phyloP scores from a whole-genome alignment of 2,113 vertebrate genomes.

The Hoplias malabaricus region DNA sequence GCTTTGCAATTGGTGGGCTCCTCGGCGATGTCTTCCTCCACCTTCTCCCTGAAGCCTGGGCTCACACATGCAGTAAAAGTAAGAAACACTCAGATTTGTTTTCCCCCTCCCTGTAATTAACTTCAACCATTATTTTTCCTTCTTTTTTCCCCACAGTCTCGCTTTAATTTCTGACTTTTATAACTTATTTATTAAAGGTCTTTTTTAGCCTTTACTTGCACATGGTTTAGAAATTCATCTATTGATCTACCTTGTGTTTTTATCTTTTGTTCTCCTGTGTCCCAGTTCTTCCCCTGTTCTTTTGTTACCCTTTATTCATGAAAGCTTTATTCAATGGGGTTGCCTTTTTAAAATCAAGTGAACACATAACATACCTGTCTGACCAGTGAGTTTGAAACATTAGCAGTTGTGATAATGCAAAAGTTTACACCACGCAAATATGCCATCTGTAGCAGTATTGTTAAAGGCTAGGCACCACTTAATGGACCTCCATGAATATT shows the following conservation, averaged over 20 bases:
- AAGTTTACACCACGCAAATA: too few species aligned
- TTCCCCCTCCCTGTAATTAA: neutral
- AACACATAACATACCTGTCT: neutral
- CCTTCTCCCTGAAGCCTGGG: conserved; percentile 95
- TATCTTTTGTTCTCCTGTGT: neutral
- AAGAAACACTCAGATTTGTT: conserved; percentile 15
- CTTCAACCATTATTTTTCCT: too few species aligned
- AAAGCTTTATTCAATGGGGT: conserved; percentile 1
- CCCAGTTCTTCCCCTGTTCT: neutral
- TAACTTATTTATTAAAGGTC: too few species aligned
- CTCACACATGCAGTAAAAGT: conserved; percentile 78
- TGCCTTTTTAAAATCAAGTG: neutral
- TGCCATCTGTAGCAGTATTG: too few species aligned
- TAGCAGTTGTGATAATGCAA: too few species aligned
- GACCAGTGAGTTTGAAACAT: neutral
- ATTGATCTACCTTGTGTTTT: conserved; percentile 12
- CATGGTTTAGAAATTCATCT: neutral
- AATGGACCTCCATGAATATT: too few species aligned
- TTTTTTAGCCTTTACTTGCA: neutral
- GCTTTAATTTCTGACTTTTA: neutral
- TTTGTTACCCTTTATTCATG: conserved; percentile 2
- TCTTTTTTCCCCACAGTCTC: too few species aligned
- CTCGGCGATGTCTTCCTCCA: conserved; percentile 97
- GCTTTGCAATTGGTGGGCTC: conserved; percentile 94
- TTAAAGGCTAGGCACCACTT: too few species aligned